Conservation (phyloP, 1,140 invertebrate species). For the Drosophila melanogaster region Release_6_plus_ISO1_MT NC_004354.4:2922501-2923000, state of each 20-base stretch:
- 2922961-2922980: constrained; percentile 78
- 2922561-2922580: constrained; percentile 61
- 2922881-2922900: constrained; percentile 61
- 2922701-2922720: constrained; percentile 34
- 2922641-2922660: constrained; percentile 72
- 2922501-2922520: constrained; percentile 25
- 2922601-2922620: constrained; percentile 67
- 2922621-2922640: constrained; percentile 70
- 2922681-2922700: constrained; percentile 75
- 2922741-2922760: constrained; percentile 74
- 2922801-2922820: constrained; percentile 70
- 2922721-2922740: constrained; percentile 39
- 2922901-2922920: constrained; percentile 77
- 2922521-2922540: constrained; percentile 23
- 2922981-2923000: constrained; percentile 72
- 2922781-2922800: constrained; percentile 74
- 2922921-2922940: constrained; percentile 51
- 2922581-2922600: constrained; percentile 79
- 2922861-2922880: constrained; percentile 68
- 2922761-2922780: constrained; percentile 62
- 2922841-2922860: constrained; percentile 62
- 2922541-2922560: constrained; percentile 59
- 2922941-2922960: constrained; percentile 45
- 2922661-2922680: constrained; percentile 80
- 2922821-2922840: constrained; percentile 47